Evolutionary conservation across 2,113 vertebrate species (phyloP).

Genomic region (Lagopus muta): DNA sequence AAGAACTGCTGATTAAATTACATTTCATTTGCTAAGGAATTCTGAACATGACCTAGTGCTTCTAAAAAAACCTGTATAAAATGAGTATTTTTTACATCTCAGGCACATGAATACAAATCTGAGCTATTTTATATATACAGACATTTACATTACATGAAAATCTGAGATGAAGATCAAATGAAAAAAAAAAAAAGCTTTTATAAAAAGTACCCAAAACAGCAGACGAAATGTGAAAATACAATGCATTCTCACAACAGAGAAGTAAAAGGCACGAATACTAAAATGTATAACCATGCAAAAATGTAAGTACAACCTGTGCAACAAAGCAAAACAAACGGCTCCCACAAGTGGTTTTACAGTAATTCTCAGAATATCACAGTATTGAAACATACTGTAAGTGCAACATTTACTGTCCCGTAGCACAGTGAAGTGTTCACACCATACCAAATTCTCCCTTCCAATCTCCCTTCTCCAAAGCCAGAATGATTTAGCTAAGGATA

Average conservation of each 20-base stretch:
- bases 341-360: conserved; percentile 69
- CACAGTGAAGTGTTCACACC: neutral
- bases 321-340: conserved; percentile 79
- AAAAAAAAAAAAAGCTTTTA: conserved; percentile 9
- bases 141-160: conserved; percentile 82
- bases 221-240: conserved; percentile 47
- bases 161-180: conserved; percentile 55
- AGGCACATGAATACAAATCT: conserved; percentile 80
- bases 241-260: conserved; percentile 63
- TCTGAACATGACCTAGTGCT: conserved; percentile 16
- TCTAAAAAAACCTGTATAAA: conserved; percentile 76
- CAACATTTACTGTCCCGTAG: conserved; percentile 58
- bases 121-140: conserved; percentile 80
- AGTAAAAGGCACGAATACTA: conserved; percentile 85
- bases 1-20: conserved; percentile 31
- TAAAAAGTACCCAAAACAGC: conserved; percentile 67
- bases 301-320: conserved; percentile 73
- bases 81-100: conserved; percentile 73
- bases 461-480: neutral
- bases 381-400: conserved; percentile 50
- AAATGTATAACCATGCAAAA: conserved; percentile 82
- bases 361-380: conserved; percentile 51
- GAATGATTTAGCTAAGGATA: neutral
- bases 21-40: conserved; percentile 40
- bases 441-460: neutral